Base-by-base conservation (phyloP, 2,888 invertebrate species). In the Agriopis marginaria region DNA sequence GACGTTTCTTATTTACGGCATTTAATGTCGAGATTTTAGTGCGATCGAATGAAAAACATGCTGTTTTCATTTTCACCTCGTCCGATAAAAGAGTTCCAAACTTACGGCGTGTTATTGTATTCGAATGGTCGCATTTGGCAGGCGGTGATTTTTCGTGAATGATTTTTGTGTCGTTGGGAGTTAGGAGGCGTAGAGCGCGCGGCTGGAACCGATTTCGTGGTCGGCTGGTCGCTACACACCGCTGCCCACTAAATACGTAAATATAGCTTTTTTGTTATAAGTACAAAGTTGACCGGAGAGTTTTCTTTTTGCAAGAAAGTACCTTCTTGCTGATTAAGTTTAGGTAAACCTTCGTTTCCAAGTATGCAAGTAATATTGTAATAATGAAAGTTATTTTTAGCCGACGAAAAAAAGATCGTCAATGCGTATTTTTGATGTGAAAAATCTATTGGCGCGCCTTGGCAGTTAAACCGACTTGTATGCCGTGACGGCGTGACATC, bases 161-260 rank as follows among this genome's bases (percentile, higher is more conserved):
- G 77, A 77, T 74, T 75, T 77, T 77, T 77, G 75, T 75, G 74
- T 71, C 71, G 74, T 63, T 71, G 68, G 70, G 68, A 75, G 75
- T 70, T 65, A 75, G 74, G 68, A 77, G 68, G 70, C 79, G 75
- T 75, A 76, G 77, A 77, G 77, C 78, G 76, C 78, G 82, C 79
- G 84, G 83, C 86, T 87, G 85, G 86, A 86, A 90, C 82, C 90
- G 92, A 93, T 93, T 92, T 93, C 89, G 90, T 92, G 92, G 88
- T 92, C 88, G 86, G 89, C 84, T 90, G 91, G 76, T 76, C 85
- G 88, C 87, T 84, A 92, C 92, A 92, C 90, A 86, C 90, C 91
- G 89, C 81, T 93, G 92, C 79, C 75, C 86, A n/a, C n/a, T n/a
- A n/a, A n/a, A n/a, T 23, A 23, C 17, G 17, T 23, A 23, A 23